Percentiles rank a stretch among this genome's conserved stretches.
These are phyloP conservation scores for Oplegnathus fasciatus DNA, from an alignment of 2,113 vertebrate species.

Conservation along the genomic window DNA sequence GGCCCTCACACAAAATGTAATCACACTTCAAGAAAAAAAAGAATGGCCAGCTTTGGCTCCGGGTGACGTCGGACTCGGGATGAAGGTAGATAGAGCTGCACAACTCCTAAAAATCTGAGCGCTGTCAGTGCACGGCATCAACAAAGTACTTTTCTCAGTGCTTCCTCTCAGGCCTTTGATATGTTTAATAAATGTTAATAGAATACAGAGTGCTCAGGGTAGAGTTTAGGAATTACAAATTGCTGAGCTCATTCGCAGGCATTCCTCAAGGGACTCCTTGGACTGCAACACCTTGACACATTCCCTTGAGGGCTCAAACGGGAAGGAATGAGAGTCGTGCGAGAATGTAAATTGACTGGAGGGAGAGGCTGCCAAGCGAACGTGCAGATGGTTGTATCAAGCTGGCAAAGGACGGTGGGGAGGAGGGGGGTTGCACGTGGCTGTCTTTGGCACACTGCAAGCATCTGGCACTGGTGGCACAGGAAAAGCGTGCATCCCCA, in stretches of 20 bases:
- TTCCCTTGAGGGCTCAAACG: constrained; percentile 47
- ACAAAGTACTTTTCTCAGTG: constrained; percentile 29
- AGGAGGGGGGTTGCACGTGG: constrained; percentile 25
- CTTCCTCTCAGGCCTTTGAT: constrained; percentile 51
- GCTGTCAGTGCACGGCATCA: constrained; percentile 34
- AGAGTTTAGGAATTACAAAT: constrained; percentile 68
- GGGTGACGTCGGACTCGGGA: constrained; percentile 8
- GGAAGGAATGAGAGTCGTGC: constrained; percentile 52
- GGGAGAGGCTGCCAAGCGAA: constrained; percentile 67
- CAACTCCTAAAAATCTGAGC: not conserved
- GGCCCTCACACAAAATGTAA: constrained; percentile 50
- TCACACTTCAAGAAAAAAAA: constrained; percentile 34
- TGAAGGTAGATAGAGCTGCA: constrained; percentile 25
- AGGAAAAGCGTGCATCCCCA: constrained; percentile 51
- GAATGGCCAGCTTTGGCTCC: constrained; percentile 24
- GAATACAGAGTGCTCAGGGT: constrained; percentile 56
- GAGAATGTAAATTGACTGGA: constrained; percentile 70
- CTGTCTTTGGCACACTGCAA: constrained; percentile 54
- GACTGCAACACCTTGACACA: constrained; percentile 66
- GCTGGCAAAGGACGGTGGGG: constrained; percentile 55
- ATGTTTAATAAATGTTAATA: constrained; percentile 68
- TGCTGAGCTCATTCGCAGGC: constrained; percentile 53
- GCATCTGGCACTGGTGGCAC: constrained; percentile 71
- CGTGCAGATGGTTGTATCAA: constrained; percentile 76
- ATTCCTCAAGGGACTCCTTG: constrained; percentile 55